phyloP scores from a whole-genome alignment of 1,140 invertebrate genomes.

The Triops cancriformis region DNA sequence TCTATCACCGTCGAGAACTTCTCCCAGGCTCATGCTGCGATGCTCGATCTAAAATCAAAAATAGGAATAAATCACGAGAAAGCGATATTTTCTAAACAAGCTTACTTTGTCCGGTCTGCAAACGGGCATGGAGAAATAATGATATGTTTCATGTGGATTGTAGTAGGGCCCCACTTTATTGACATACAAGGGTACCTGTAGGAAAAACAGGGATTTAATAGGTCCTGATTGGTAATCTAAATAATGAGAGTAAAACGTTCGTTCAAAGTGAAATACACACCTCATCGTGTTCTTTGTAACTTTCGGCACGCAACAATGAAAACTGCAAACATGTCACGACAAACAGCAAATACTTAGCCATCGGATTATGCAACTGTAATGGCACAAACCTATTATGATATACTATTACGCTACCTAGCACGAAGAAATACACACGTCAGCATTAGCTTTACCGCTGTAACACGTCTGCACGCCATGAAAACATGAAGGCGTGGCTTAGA shows the following conservation, averaged over 20 bases:
- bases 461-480: slow-evolving; percentile 9
- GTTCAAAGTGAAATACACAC: not conserved
- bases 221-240: not conserved
- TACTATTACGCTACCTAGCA: not conserved
- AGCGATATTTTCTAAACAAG: slow-evolving; percentile 7
- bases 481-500: not conserved
- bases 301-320: slow-evolving; percentile 3
- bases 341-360: slow-evolving; percentile 7
- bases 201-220: slow-evolving; percentile 20
- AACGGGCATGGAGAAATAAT: slow-evolving; percentile 47
- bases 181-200: slow-evolving; percentile 43
- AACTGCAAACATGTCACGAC: not conserved
- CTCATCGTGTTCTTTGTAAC: slow-evolving; percentile 18
- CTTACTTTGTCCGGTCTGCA: slow-evolving; percentile 45
- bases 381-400: not conserved
- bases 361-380: not conserved
- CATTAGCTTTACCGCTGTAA: not conserved
- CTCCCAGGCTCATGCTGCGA: slow-evolving; percentile 45
- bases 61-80: not conserved
- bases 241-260: not conserved
- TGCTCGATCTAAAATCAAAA: slow-evolving; percentile 44
- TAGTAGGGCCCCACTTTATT: slow-evolving; percentile 52
- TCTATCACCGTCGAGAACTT: slow-evolving; percentile 48
- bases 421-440: not conserved
- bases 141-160: slow-evolving; percentile 51